These are phyloP conservation scores for Aphis craccivora DNA, from an alignment of 1,140 invertebrate genomes.

Conservation along the genomic window DNA sequence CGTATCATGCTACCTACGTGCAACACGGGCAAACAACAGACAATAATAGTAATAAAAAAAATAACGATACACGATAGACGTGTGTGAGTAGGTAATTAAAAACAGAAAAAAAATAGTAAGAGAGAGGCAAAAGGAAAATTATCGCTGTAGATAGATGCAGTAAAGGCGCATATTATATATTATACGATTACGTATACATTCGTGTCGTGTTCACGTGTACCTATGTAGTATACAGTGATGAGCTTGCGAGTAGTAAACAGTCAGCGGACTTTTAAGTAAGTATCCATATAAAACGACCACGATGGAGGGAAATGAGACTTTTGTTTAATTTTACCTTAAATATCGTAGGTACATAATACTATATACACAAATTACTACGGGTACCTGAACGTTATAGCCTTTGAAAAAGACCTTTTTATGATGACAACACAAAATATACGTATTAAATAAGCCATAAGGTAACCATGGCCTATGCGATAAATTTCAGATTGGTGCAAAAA, in stretches of 20 bases:
- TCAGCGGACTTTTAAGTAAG: neutral
- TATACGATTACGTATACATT: neutral
- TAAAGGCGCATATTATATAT: neutral
- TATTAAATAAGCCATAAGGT: too few relatives aligned
- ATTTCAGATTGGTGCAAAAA: neutral
- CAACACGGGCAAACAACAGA: neutral
- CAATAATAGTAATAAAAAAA: slow-evolving; percentile 12
- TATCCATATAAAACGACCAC: neutral
- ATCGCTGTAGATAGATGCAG: neutral
- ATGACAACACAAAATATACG: neutral
- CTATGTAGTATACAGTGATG: neutral
- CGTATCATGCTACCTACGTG: neutral
- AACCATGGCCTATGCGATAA: neutral
- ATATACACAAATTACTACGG: neutral
- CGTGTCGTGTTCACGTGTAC: neutral
- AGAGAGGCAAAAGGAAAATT: neutral
- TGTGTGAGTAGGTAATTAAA: neutral
- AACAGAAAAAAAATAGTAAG: neutral
- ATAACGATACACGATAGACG: neutral
- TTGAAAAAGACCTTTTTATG: neutral
- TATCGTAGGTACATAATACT: neutral
- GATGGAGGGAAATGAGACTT: neutral
- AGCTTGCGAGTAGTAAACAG: neutral
- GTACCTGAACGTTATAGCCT: neutral
- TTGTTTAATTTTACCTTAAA: neutral